phyloP scores from a whole-genome alignment of 2,797 vertebrate genomes.

The Helicolenus hilgendorfi region DNA sequence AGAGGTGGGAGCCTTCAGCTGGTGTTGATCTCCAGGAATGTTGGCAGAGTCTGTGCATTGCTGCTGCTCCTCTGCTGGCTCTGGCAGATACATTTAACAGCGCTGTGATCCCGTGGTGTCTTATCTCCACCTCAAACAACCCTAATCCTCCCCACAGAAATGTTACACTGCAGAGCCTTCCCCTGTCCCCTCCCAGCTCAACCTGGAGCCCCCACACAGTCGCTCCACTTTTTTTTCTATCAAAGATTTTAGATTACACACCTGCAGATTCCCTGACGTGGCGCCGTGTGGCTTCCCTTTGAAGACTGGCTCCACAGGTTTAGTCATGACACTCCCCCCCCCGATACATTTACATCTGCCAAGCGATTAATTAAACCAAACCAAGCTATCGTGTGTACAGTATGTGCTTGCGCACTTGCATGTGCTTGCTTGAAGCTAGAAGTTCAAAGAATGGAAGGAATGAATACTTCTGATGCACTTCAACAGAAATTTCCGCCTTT shows the following conservation, averaged over 20 bases:
- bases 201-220: slow-evolving; percentile 21
- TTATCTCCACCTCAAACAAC: slow-evolving; percentile 86
- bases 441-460: slow-evolving; percentile 5
- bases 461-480: not conserved
- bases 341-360: slow-evolving; percentile 33
- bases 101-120: slow-evolving; percentile 80
- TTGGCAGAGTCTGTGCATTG: slow-evolving; percentile 62
- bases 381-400: not conserved
- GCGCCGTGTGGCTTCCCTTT: slow-evolving; percentile 17
- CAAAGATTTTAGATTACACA: slow-evolving; percentile 69
- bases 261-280: slow-evolving; percentile 66
- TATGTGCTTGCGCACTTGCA: not conserved
- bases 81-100: slow-evolving; percentile 83
- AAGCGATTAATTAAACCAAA: slow-evolving; percentile 29
- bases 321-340: slow-evolving; percentile 32
- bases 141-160: slow-evolving; percentile 81
- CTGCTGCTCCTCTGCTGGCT: slow-evolving; percentile 70
- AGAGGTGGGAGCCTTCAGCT: slow-evolving; percentile 38
- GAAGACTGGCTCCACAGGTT: slow-evolving; percentile 40
- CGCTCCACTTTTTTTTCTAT: not conserved
- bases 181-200: slow-evolving; percentile 16
- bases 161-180: slow-evolving; percentile 59
- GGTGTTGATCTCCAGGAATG: slow-evolving; percentile 77
- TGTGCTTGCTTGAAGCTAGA: slow-evolving; percentile 1
- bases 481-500: not conserved